These are phyloP conservation scores for Eira barbara DNA, from an alignment of 2,113 vertebrate genomes.

Conservation along the genomic window DNA sequence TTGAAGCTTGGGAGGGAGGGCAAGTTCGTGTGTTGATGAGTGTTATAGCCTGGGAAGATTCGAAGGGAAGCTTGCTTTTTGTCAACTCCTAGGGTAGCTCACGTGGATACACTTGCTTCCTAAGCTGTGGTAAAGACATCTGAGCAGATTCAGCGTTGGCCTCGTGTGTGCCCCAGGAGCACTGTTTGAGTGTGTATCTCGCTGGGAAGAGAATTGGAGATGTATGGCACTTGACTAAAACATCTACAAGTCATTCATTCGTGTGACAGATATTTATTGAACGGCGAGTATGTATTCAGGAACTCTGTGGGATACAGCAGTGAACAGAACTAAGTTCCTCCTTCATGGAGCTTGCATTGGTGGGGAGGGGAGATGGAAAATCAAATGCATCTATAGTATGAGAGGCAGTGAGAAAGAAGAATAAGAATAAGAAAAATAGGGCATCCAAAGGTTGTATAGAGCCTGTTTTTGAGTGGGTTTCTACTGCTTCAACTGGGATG, in stretches of 20 bases:
- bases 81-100: background rate
- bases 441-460: too few relatives aligned
- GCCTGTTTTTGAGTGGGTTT: background rate
- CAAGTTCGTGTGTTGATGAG: background rate
- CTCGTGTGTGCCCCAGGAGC: background rate
- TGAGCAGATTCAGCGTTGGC: background rate
- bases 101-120: background rate
- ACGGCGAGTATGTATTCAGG: background rate
- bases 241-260: background rate
- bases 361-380: background rate
- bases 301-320: background rate
- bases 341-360: background rate
- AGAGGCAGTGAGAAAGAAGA: background rate
- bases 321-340: background rate
- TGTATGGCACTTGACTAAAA: background rate
- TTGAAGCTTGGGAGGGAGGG: background rate
- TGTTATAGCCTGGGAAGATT: background rate
- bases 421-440: background rate
- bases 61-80: background rate
- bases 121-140: background rate
- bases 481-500: background rate
- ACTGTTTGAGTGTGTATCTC: background rate
- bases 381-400: background rate
- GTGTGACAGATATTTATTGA: background rate
- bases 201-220: background rate